Conservation (phyloP, 2,113 vertebrate species). For the Willisornis vidua region DNA sequence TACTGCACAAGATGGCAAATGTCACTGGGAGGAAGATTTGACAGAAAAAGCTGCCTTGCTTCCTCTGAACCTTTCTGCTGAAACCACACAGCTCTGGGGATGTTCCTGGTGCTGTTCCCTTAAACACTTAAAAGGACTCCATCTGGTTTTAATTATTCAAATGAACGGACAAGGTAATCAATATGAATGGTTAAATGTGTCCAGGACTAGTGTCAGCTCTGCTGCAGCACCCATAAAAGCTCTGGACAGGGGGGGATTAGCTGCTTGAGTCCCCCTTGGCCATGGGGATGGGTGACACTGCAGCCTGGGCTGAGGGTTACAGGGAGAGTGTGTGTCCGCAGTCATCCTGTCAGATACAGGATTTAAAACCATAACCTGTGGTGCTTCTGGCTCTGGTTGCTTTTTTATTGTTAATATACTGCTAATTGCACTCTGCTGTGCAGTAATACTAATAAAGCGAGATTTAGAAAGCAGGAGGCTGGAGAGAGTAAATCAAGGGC, state of each 20-base stretch:
- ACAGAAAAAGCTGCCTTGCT: neutral
- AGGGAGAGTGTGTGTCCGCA: fast-evolving
- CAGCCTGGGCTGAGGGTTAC: neutral
- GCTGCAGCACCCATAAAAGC: neutral
- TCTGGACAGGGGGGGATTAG: neutral
- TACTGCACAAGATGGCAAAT: neutral
- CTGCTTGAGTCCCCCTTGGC: fast-evolving
- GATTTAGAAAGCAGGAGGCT: slow-evolving; percentile 56
- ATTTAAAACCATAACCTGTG: neutral
- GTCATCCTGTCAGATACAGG: neutral
- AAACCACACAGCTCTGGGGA: neutral
- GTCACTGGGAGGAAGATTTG: neutral
- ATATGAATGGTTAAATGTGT: slow-evolving; percentile 47
- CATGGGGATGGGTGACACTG: fast-evolving
- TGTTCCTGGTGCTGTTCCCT: neutral
- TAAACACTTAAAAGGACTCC: slow-evolving; percentile 46
- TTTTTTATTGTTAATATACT: slow-evolving; percentile 53
- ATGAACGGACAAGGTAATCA: slow-evolving; percentile 64
- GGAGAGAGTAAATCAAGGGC: slow-evolving; percentile 56
- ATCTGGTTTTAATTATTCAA: slow-evolving; percentile 70
- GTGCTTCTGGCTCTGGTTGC: slow-evolving; percentile 25
- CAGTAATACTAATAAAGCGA: slow-evolving; percentile 33
- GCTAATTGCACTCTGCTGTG: slow-evolving; percentile 53
- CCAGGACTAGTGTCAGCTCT: neutral
- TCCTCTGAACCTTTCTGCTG: neutral